Evolutionary conservation across 2,888 invertebrate genomes (phyloP).

Genomic region (Augochlorella aurata): DNA sequence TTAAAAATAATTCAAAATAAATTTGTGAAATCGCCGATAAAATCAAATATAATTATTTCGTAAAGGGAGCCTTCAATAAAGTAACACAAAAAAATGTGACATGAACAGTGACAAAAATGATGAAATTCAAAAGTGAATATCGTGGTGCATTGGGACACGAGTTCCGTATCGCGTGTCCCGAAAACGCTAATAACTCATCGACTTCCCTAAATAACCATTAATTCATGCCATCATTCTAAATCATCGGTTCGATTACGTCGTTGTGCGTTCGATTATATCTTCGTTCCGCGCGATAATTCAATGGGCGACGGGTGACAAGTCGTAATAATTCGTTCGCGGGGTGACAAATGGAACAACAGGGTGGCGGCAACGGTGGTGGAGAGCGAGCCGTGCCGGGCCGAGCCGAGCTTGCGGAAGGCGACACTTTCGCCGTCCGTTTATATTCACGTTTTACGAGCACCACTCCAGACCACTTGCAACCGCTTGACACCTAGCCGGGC

Average conservation of each 20-base stretch:
- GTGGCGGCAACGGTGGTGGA: not conserved
- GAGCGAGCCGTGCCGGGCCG: constrained; percentile 12
- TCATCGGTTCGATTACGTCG: constrained; percentile 7
- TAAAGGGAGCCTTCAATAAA: no score
- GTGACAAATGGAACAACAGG: constrained; percentile 8
- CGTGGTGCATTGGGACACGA: not conserved
- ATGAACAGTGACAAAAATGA: no score
- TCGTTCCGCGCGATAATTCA: not conserved
- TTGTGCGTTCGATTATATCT: not conserved
- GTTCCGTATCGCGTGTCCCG: not conserved
- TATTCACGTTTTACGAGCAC: constrained; percentile 58
- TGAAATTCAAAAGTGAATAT: not conserved
- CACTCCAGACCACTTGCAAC: constrained; percentile 46
- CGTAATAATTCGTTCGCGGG: not conserved
- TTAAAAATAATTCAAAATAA: no score
- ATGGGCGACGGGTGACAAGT: not conserved
- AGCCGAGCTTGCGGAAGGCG: constrained; percentile 28
- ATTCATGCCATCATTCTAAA: constrained; percentile 11
- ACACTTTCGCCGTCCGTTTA: constrained; percentile 54
- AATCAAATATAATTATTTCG: no score
- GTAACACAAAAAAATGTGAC: no score
- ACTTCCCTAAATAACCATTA: not conserved
- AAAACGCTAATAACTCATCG: not conserved
- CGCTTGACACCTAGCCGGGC: constrained; percentile 54
- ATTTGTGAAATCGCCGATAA: no score